phyloP scores from a whole-genome alignment of 2,113 vertebrate species.

The Taurulus bubalis region DNA sequence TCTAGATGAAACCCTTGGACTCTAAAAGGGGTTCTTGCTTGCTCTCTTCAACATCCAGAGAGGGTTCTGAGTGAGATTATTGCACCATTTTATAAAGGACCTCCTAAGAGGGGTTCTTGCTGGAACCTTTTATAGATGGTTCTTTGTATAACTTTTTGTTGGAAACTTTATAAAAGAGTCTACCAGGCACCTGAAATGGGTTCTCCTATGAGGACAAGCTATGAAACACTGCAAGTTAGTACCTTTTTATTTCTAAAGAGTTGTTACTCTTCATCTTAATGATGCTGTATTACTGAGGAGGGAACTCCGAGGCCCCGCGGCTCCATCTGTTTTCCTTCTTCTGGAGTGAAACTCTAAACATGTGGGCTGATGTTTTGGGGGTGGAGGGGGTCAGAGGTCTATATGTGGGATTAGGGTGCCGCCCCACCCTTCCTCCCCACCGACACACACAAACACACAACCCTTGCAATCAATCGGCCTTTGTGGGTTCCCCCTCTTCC shows the following conservation, averaged over 20 bases:
- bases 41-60: too few species aligned
- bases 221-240: neutral
- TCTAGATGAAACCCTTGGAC: too few species aligned
- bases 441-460: neutral
- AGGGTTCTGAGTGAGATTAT: too few species aligned
- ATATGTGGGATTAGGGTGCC: constrained; percentile 63
- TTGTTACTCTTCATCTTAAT: neutral
- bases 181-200: neutral
- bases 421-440: constrained; percentile 65
- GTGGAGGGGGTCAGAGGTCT: constrained; percentile 78
- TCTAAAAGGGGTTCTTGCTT: too few species aligned
- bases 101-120: too few species aligned
- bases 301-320: constrained; percentile 30
- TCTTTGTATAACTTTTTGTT: too few species aligned
- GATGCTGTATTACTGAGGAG: constrained; percentile 31
- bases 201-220: neutral
- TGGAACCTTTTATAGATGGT: too few species aligned
- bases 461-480: constrained; percentile 67
- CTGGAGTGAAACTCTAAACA: constrained; percentile 69
- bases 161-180: too few species aligned
- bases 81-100: too few species aligned
- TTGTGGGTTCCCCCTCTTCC: constrained; percentile 55
- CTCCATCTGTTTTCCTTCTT: constrained; percentile 70
- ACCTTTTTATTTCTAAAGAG: neutral
- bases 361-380: constrained; percentile 71